Evolutionary conservation across 1,140 invertebrate species (phyloP).

Genomic region (Diorhabda elongata): DNA sequence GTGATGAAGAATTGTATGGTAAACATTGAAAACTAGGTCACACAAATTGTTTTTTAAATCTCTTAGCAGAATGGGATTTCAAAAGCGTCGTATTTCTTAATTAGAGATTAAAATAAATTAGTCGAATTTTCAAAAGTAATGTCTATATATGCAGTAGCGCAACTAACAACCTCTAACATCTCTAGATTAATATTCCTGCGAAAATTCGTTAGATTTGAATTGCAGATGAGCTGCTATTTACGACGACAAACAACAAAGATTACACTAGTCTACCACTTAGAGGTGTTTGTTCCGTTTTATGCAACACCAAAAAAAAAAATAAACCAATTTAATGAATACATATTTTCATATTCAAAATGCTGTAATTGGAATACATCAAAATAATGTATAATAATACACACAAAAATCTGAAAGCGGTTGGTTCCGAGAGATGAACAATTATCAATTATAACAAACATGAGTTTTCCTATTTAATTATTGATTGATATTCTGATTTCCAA

Average conservation of each 20-base stretch:
- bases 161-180: neutral
- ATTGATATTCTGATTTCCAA: no score
- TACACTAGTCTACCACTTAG: neutral
- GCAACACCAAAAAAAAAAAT: no score
- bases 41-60: neutral
- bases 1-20: no score
- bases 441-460: no score
- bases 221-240: neutral
- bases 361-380: no score
- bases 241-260: neutral
- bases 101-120: constrained; percentile 3
- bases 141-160: neutral
- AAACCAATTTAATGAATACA: no score
- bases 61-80: neutral
- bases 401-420: no score
- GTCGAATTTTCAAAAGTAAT: neutral
- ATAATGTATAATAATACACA: no score
- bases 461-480: no score
- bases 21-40: no score
- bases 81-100: neutral
- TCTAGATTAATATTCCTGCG: neutral
- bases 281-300: neutral
- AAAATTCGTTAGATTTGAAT: neutral
- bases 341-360: no score
- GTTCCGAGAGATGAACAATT: no score